Evolutionary conservation across 2,888 invertebrate genomes (phyloP), one percentile per base, ranked within the genome.

Genomic region (Ochropleura leucogaster): DNA sequence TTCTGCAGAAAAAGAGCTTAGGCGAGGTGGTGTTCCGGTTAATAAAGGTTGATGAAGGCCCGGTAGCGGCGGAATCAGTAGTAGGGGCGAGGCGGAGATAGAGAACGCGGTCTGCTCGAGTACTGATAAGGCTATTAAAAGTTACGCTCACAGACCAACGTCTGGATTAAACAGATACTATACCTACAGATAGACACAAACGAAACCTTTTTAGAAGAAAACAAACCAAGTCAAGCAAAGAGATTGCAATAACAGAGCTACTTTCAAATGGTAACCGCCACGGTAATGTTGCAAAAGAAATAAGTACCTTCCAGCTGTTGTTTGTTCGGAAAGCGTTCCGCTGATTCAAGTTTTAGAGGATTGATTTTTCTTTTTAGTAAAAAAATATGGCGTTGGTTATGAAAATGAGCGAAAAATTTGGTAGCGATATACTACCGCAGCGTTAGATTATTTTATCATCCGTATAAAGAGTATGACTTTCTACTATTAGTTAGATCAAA

Each of bases 91-190:
- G 86, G 87, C 87, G 89, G 89, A 90, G 93, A 91, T 90, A 90
- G 89, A 90, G 89, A 90, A 90, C 87, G 90, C 90, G 91, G 94
- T 91, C 94, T 95, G 95, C 90, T 89, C 87, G 90, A 90, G 92
- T 89, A 92, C 94, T 93, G 95, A 96, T 96, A 96, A 95, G 94
- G 94, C 95, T 96, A 95, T 96, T 95, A 95, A 95, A 96, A 96
- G 94, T 96, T 95, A 94, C 94, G 92, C 93, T 93, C 89, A 89
- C 90, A 92, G 93, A 92, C 92, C 91, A 90, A 90, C 87, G 91
- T 84, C 90, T 91, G 94, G 92, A 94, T 94, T 92, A 92, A 92
- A 90, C 88, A 90, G 91, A 94, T 92, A 92, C 90, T 89, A 46
- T 67, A 90, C 89, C 88, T 89, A 90, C 90, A 87, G 89, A 93